Conservation (phyloP, 2,113 vertebrate species). For the Cranoglanis bouderius region DNA sequence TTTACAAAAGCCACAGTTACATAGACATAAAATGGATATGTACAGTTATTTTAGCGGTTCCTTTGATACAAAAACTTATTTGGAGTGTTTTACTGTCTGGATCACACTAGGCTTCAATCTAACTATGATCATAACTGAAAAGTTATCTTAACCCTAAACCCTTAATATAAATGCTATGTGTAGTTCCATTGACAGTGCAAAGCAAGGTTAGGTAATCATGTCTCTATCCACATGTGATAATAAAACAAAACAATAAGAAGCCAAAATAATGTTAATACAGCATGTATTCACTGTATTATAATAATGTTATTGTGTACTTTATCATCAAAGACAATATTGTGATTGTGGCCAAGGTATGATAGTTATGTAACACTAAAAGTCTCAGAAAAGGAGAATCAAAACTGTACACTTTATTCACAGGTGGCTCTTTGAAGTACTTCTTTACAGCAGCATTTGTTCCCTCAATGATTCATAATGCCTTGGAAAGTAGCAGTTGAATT, state of each 20-base stretch:
- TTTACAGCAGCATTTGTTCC: background rate
- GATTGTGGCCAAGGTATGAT: background rate
- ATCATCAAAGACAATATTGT: background rate
- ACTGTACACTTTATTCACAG: background rate
- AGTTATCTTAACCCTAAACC: background rate
- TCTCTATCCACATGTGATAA: background rate
- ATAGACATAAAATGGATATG: background rate
- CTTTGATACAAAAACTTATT: background rate
- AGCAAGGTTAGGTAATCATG: background rate
- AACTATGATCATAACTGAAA: background rate
- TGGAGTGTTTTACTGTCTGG: background rate
- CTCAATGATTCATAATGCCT: constrained; percentile 8
- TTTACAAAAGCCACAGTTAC: background rate
- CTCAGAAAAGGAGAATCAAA: background rate
- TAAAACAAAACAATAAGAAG: background rate
- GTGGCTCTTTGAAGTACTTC: background rate
- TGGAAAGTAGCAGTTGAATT: constrained; percentile 11
- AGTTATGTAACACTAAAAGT: background rate
- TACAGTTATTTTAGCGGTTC: background rate
- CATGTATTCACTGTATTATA: background rate
- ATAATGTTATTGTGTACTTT: background rate
- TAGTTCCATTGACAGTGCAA: background rate
- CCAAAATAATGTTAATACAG: background rate
- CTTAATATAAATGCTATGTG: background rate
- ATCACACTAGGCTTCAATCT: background rate